Base-by-base conservation (phyloP, 2,797 vertebrate genomes). In the Florisuga fusca region DNA sequence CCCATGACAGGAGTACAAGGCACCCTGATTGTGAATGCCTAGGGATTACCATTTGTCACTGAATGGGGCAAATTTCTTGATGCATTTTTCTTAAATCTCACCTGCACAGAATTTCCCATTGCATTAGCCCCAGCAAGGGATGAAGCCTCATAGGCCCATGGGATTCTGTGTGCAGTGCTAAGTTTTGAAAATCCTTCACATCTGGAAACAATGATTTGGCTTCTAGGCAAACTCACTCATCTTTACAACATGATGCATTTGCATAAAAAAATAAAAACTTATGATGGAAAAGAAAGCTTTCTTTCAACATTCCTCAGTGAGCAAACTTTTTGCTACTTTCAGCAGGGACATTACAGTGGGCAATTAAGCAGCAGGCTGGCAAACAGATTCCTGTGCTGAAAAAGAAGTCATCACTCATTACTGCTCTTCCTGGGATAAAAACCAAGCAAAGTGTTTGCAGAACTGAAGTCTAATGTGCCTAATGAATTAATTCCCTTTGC, bases 401-500 rank as follows among this genome's bases (percentile, higher is more conserved):
- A 53, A 29, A 77, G 55, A 58, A 89, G 41, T 51, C 68, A 66
- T 71, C 36, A 10, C 23, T 66, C 73, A 48, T 51, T 63, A 36
- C 1, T 0, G 43, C 66, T 55, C 53, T 27, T 80, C 53, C 36
- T 1, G 1, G 23, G 36, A 63, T 72, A 34, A 72, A 92, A 90
- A 72, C 31, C 25, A 31, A 69, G 41, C 15, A 53, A 48, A 84
- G 14, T 21, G 15, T 50, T 76, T 72, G 54, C 55, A 53, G 68
- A 80, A 57, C 15, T 29, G 19, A 74, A 64, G 46, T 36, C 48
- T 76, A 76, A 77, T 34, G 38, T 17, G 27, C 61, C 21, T 76
- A 80, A 80, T 29, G n/a, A 88, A 82, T 73, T 74, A 18, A 57
- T 66, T 57, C 26, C 53, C 53, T 74, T 85, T 82, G 6, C 57